Evolutionary conservation across 1,140 invertebrate species (phyloP), one percentile per base, ranked within the genome.

Genomic region (Contarinia nasturtii): DNA sequence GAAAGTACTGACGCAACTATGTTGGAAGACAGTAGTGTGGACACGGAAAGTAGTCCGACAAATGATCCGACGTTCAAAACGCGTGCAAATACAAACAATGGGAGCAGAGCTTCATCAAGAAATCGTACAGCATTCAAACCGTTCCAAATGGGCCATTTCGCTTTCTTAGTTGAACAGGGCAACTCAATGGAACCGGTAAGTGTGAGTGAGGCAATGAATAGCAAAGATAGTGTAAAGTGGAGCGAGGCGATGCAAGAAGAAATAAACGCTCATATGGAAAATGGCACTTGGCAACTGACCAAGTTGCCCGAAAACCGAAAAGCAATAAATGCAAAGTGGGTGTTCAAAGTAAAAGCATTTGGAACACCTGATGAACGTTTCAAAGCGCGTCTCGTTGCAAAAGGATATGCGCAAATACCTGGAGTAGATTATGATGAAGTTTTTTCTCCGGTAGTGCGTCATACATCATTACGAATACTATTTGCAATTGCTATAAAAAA

Each of bases 401-500:
- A 54, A 19, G 54, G 52, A 18, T 55, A 44, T 36, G 41, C 33
- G 18, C 52, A 55, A 49, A 33, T 48, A 45, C 48, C 42, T 17
- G 51, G 52, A 15, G 22, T 48, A 33, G 52, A 55, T 36, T 53
- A 51, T 43, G 42, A 51, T 38, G 27, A 54, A 27, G 45, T 48
- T 8, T 55, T 51, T 47, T 48, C 49, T 8, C 53, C 53, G 38
- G 54, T 65, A 8, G 54, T 52, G 2, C 52, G 49, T 33, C 48
- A 51, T 15, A 49, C 17, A 18, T 54, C 62, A 1, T 37, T 61
- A 11, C 43, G 57, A 22, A 17, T 19, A 54, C 60, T 2, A 37
- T 59, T n/a, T 43, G 56, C 22, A 54, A 54, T 33, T 52, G 66
- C 1, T 67, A 54, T 49, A 56, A 64, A 48, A 33, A 43, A 21